These are phyloP conservation scores for Cinclus mexicanus DNA, from an alignment of 2,113 vertebrate genomes.

Conservation along the genomic window DNA sequence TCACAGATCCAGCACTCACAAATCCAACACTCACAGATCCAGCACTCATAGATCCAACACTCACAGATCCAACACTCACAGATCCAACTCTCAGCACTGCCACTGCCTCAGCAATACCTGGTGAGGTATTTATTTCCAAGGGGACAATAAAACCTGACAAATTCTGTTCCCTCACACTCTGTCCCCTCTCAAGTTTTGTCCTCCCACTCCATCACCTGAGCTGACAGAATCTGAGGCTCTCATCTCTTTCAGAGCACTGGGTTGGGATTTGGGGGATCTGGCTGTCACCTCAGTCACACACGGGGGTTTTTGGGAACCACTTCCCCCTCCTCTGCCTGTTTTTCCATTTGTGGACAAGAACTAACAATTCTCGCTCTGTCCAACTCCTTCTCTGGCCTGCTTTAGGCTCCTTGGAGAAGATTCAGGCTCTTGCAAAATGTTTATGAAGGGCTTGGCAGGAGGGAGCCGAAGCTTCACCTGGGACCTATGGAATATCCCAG, in stretches of 20 bases:
- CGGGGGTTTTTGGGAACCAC: not conserved
- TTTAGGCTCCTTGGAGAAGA: constrained; percentile 2
- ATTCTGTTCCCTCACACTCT: not conserved
- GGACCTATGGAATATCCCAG: not conserved
- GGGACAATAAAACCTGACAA: not conserved
- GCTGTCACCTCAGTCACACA: not conserved
- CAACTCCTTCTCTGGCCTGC: not conserved
- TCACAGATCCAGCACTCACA: no score
- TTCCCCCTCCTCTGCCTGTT: not conserved
- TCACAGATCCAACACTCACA: no score
- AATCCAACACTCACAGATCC: not conserved
- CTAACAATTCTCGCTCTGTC: not conserved
- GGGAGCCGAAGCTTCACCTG: not conserved
- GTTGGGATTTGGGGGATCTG: not conserved
- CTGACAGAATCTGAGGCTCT: not conserved
- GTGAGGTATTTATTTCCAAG: not conserved
- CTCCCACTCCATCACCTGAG: not conserved
- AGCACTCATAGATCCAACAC: not conserved
- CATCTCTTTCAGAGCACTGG: not conserved
- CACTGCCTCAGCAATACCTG: not conserved
- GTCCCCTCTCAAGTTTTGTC: not conserved
- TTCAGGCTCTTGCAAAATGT: not conserved
- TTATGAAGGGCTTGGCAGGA: not conserved
- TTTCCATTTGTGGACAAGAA: not conserved
- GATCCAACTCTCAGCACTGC: not conserved